A percentile compares a stretch with the other conserved stretches of the same genome.
These are phyloP conservation scores for Pelvicachromis taeniatus DNA, from an alignment of 2,113 vertebrate species.

Conservation along the genomic window DNA sequence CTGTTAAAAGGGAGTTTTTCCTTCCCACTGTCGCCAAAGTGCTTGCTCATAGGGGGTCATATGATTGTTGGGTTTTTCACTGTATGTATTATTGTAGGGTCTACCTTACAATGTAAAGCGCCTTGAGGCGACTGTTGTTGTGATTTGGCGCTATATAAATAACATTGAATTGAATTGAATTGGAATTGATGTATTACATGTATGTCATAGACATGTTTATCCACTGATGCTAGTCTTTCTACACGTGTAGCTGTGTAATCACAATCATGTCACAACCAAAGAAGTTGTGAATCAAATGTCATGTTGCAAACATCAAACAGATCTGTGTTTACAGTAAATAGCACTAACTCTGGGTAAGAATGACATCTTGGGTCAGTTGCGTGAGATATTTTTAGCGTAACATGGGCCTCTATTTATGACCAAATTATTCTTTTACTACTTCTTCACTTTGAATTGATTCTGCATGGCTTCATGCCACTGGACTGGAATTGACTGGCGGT, in stretches of 20 bases:
- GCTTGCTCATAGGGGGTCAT: too few relatives aligned
- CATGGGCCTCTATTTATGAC: neutral
- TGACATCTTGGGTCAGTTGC: neutral
- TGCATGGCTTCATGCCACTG: neutral
- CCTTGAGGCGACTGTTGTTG: too few relatives aligned
- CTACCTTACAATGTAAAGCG: too few relatives aligned
- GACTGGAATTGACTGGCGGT: neutral
- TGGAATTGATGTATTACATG: neutral
- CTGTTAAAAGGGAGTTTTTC: too few relatives aligned
- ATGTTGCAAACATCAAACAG: neutral
- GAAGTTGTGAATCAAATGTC: neutral
- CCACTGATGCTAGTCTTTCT: neutral
- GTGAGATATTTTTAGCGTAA: accelerated
- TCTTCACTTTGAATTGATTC: neutral
- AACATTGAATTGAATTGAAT: too few relatives aligned
- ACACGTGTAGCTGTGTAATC: too few relatives aligned
- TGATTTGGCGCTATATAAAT: too few relatives aligned
- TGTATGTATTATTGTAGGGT: too few relatives aligned
- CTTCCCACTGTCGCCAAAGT: too few relatives aligned
- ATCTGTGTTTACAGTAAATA: neutral
- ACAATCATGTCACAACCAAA: neutral
- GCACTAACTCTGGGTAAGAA: neutral
- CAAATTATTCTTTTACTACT: neutral
- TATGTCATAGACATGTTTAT: neutral
- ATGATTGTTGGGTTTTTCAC: too few relatives aligned